These are phyloP conservation scores for Diplazon laetatorius DNA, from an alignment of 2,888 invertebrate genomes.

Conservation along the genomic window DNA sequence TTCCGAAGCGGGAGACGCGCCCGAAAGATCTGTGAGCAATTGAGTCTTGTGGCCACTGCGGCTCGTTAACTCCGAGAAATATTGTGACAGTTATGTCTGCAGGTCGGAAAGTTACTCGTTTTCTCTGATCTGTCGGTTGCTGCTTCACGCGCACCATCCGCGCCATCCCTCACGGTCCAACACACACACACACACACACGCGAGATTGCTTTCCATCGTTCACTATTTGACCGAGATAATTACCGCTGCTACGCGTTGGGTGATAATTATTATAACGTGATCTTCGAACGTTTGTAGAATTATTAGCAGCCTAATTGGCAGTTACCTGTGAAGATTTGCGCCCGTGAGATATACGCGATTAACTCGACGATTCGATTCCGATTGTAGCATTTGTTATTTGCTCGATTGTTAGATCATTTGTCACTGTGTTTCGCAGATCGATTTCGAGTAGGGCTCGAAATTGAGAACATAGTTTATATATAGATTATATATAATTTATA, in stretches of 20 bases:
- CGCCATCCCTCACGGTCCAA: conserved; percentile 54
- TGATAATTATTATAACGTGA: conserved; percentile 68
- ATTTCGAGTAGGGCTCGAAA: too few species aligned
- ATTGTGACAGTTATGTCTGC: conserved; percentile 81
- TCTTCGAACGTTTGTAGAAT: conserved; percentile 13
- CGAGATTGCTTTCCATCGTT: conserved; percentile 13
- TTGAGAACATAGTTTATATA: too few species aligned
- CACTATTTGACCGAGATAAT: conserved; percentile 68
- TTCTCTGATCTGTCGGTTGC: conserved; percentile 79
- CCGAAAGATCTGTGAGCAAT: conserved; percentile 27
- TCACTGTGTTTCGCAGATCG: too few species aligned
- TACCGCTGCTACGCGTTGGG: conserved; percentile 70
- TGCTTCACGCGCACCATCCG: conserved; percentile 47
- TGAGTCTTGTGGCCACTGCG: conserved; percentile 69
- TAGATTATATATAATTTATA: too few species aligned
- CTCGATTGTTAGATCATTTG: too few species aligned
- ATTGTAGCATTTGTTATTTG: too few species aligned
- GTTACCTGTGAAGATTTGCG: not conserved
- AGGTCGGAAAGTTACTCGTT: conserved; percentile 72
- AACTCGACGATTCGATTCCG: too few species aligned
- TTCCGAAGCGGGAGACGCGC: conserved; percentile 36
- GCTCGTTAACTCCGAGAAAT: conserved; percentile 82
- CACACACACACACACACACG: conserved; percentile 14
- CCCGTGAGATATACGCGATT: too few species aligned
- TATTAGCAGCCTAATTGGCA: not conserved